A percentile compares a stretch with the other conserved stretches of the same genome.
Evolutionary conservation across 2,113 vertebrate genomes (phyloP).

Genomic region (Myiagra hebetior): DNA sequence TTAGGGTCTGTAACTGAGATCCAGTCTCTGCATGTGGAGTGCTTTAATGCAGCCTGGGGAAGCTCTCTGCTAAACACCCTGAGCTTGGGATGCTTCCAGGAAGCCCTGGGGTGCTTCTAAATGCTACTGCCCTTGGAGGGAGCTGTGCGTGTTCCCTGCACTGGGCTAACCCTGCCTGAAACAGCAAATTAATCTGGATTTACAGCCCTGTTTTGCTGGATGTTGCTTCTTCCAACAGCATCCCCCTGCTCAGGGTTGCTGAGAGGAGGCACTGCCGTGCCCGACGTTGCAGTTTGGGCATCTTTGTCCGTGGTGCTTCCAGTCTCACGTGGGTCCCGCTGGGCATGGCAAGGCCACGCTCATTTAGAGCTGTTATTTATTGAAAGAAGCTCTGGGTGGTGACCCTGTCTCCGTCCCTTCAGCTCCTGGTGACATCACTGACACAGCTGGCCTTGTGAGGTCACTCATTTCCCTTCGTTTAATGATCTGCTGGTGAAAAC

Average conservation of each 20-base stretch:
- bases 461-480: conserved; percentile 37
- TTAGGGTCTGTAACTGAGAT: background rate
- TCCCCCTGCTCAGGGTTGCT: background rate
- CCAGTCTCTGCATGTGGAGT: background rate
- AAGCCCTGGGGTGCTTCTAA: background rate
- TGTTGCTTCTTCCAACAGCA: background rate
- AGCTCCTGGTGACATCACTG: background rate
- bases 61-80: background rate
- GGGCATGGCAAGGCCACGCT: background rate
- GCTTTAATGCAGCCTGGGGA: background rate
- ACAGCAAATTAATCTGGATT: background rate
- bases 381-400: background rate
- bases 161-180: background rate
- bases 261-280: background rate
- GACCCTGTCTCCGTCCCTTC: background rate
- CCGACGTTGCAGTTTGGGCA: background rate
- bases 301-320: background rate
- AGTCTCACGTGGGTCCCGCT: background rate
- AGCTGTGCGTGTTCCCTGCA: background rate
- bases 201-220: background rate
- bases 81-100: background rate
- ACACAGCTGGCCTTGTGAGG: conserved; percentile 20
- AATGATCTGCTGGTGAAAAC: conserved; percentile 66
- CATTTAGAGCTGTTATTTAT: conserved; percentile 22
- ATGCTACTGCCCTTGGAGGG: background rate